Percentiles rank a stretch among this genome's conserved stretches.
These are phyloP conservation scores for Melanotus villosus DNA, from an alignment of 2,888 invertebrate species.

Conservation along the genomic window DNA sequence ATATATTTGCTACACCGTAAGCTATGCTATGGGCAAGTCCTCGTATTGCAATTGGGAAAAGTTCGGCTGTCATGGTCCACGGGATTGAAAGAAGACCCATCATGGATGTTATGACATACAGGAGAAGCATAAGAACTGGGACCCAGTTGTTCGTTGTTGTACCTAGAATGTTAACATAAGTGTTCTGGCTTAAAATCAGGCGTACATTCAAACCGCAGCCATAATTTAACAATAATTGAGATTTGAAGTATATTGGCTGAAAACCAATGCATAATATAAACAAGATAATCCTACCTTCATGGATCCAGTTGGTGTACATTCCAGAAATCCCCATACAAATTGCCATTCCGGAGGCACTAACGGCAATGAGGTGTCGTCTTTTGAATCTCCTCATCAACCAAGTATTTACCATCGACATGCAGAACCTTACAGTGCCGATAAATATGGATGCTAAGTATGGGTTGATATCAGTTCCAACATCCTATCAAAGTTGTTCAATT, in stretches of 20 bases:
- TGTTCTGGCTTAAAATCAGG: background rate
- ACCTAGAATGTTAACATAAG: too few relatives aligned
- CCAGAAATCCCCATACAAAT: slow-evolving; percentile 73
- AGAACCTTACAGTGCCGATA: slow-evolving; percentile 72
- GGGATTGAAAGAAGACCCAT: slow-evolving; percentile 74
- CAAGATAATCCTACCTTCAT: slow-evolving; percentile 67
- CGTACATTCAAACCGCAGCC: too few relatives aligned
- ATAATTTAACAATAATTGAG: too few relatives aligned
- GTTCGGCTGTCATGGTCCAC: slow-evolving; percentile 78
- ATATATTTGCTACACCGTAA: slow-evolving; percentile 72
- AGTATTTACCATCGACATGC: slow-evolving; percentile 74
- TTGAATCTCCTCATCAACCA: slow-evolving; percentile 71
- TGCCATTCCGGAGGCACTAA: slow-evolving; percentile 72
- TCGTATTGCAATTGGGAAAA: slow-evolving; percentile 74
- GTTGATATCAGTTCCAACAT: slow-evolving; percentile 70
- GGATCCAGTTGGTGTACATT: slow-evolving; percentile 70
- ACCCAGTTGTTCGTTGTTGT: slow-evolving; percentile 65
- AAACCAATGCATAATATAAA: too few relatives aligned
- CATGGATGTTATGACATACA: slow-evolving; percentile 74
- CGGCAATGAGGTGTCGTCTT: slow-evolving; percentile 70
- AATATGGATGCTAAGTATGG: slow-evolving; percentile 72
- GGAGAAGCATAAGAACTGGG: slow-evolving; percentile 70
- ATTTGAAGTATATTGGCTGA: too few relatives aligned
- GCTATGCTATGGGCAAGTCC: slow-evolving; percentile 74
- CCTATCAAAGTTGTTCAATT: too few relatives aligned